A percentile compares a stretch with the other conserved stretches of the same genome.
phyloP scores from a whole-genome alignment of 2,888 invertebrate genomes.

The Caenorhabditis uteleia region DNA sequence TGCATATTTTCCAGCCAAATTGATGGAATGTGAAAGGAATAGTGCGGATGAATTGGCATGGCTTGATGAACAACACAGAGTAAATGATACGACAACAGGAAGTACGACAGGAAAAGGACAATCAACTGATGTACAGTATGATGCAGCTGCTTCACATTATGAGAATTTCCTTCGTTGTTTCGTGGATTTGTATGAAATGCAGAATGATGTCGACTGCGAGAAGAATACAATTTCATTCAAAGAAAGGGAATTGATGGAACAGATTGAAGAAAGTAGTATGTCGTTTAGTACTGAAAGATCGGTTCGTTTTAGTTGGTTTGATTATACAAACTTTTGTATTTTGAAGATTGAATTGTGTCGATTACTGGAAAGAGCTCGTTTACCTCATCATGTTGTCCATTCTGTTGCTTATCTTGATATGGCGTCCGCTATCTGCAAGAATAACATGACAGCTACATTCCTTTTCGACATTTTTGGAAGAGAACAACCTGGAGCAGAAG shows the following conservation, averaged over 20 bases:
- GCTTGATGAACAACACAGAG: slow-evolving; percentile 34
- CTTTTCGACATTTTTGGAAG: slow-evolving; percentile 48
- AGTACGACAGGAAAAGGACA: neutral
- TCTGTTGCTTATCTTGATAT: slow-evolving; percentile 52
- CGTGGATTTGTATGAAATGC: slow-evolving; percentile 42
- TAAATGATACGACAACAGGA: neutral
- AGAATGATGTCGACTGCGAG: slow-evolving; percentile 6
- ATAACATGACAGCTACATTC: slow-evolving; percentile 39
- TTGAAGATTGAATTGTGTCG: slow-evolving; percentile 45
- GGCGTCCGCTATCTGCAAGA: slow-evolving; percentile 42
- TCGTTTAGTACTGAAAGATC: slow-evolving; percentile 37
- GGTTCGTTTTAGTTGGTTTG: slow-evolving; percentile 10
- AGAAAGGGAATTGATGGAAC: slow-evolving; percentile 15
- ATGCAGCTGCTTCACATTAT: slow-evolving; percentile 31
- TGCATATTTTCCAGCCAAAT: slow-evolving; percentile 41
- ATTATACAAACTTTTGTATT: neutral
- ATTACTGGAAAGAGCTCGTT: slow-evolving; percentile 46
- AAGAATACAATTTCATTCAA: slow-evolving; percentile 4
- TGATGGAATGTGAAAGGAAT: slow-evolving; percentile 50
- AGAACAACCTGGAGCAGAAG: slow-evolving; percentile 27
- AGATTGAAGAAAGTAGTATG: slow-evolving; percentile 25
- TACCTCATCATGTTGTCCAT: slow-evolving; percentile 47
- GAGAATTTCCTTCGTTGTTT: slow-evolving; percentile 43
- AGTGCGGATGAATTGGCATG: slow-evolving; percentile 45
- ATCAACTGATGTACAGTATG: slow-evolving; percentile 11